These are phyloP conservation scores for Darevskia nairensis DNA, from an alignment of 2,797 vertebrate species.

Conservation along the genomic window DNA sequence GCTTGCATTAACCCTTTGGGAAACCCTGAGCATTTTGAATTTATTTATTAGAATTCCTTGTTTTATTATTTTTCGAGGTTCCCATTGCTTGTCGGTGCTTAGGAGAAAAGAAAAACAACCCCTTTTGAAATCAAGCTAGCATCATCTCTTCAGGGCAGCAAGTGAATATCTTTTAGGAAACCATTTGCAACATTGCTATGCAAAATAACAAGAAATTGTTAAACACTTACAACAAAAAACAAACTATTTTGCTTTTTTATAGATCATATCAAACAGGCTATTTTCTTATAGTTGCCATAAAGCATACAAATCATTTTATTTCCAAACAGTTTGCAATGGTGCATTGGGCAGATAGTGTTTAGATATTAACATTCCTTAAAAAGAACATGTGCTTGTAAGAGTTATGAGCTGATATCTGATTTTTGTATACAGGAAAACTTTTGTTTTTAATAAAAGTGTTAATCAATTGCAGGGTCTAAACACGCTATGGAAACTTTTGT, in stretches of 20 bases:
- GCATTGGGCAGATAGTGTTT: not conserved
- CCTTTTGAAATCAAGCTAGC: too few relatives aligned
- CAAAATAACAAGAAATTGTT: not conserved
- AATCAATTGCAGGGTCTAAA: too few relatives aligned
- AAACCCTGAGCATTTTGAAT: not conserved
- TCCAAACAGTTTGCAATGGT: not conserved
- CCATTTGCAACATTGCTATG: not conserved
- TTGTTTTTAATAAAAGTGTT: not conserved
- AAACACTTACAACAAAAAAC: not conserved
- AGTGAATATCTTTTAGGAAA: not conserved
- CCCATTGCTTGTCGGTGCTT: not conserved
- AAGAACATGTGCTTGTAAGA: not conserved
- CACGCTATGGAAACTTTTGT: not conserved
- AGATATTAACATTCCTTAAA: not conserved
- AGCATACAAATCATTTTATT: not conserved
- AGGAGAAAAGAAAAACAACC: not conserved
- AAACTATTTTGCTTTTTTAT: not conserved
- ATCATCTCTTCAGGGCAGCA: not conserved
- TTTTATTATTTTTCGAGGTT: not conserved
- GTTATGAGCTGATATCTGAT: not conserved
- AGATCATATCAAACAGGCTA: not conserved
- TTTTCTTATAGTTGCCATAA: not conserved
- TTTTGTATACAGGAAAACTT: not conserved
- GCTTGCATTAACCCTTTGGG: conserved; percentile 41
- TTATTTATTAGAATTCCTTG: not conserved